A percentile compares a stretch with the other conserved stretches of the same genome.
Evolutionary conservation across 1,140 invertebrate species (phyloP).

Genomic region (Drosophila azteca): DNA sequence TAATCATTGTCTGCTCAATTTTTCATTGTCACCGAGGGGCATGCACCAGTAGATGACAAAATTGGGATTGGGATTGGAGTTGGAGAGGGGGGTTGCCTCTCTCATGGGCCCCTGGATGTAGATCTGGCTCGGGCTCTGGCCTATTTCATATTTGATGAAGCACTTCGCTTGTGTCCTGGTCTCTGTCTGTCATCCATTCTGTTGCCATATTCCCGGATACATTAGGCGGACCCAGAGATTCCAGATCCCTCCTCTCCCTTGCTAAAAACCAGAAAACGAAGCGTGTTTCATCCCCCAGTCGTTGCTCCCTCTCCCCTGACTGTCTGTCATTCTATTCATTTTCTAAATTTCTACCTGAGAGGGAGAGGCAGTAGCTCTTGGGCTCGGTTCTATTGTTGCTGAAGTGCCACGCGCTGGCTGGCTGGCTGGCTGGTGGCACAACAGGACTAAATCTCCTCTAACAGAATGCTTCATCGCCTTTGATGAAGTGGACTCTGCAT

Average conservation of each 20-base stretch:
- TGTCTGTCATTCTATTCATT: slow-evolving; percentile 55
- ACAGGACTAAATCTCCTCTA: slow-evolving; percentile 52
- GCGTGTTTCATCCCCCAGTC: slow-evolving; percentile 24
- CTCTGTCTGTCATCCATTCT: slow-evolving; percentile 41
- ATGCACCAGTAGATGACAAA: slow-evolving; percentile 28
- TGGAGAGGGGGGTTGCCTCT: too few species aligned
- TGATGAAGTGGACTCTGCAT: slow-evolving; percentile 61
- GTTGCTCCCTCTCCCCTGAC: too few species aligned
- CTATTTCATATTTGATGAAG: slow-evolving; percentile 75
- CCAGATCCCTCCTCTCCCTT: slow-evolving; percentile 21
- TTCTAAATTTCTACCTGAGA: slow-evolving; percentile 40
- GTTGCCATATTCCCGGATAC: slow-evolving; percentile 43
- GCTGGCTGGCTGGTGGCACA: slow-evolving; percentile 39
- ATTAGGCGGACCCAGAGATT: slow-evolving; percentile 30
- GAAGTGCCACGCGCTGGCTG: slow-evolving; percentile 67
- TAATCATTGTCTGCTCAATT: slow-evolving; percentile 75
- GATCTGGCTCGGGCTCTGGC: slow-evolving; percentile 1
- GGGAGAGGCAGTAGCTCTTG: slow-evolving; percentile 27
- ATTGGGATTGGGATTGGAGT: slow-evolving; percentile 2
- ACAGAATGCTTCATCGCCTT: slow-evolving; percentile 68
- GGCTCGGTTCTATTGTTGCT: slow-evolving; percentile 37
- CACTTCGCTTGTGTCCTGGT: slow-evolving; percentile 50
- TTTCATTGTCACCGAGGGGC: slow-evolving; percentile 54
- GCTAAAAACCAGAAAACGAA: slow-evolving; percentile 17
- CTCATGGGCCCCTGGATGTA: background rate